A percentile compares a stretch with the other conserved stretches of the same genome.
Conservation (phyloP, 2,797 vertebrate species). For the Anguilla megastoma region DNA sequence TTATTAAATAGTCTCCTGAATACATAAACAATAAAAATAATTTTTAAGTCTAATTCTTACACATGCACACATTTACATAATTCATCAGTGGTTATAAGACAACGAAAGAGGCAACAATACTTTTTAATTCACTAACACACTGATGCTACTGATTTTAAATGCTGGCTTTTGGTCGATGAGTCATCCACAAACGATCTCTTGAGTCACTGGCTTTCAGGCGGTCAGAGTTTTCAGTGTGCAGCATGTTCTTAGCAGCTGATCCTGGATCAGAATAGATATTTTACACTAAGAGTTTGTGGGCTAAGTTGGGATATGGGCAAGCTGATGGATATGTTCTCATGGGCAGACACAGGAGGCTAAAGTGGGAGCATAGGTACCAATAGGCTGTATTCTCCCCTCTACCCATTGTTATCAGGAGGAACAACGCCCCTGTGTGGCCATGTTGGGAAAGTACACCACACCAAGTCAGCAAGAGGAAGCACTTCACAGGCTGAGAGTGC, state of each 20-base stretch:
- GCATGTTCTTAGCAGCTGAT: background rate
- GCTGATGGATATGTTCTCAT: background rate
- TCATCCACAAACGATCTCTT: background rate
- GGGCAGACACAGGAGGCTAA: background rate
- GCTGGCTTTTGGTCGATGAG: background rate
- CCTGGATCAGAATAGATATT: background rate
- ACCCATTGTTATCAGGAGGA: background rate
- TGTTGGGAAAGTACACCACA: background rate
- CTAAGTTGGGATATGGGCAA: background rate
- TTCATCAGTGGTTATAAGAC: background rate
- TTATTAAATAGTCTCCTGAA: background rate
- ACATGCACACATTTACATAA: conserved; percentile 33
- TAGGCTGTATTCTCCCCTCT: background rate
- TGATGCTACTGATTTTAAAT: background rate
- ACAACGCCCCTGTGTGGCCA: background rate
- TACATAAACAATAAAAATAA: conserved; percentile 2
- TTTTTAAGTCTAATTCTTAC: conserved; percentile 11
- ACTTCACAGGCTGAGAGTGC: background rate
- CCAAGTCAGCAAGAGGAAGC: background rate
- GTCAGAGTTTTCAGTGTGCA: background rate
- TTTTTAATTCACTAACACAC: background rate
- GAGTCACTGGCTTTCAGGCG: background rate
- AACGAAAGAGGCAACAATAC: background rate
- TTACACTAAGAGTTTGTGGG: background rate
- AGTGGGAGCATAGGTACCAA: no score